Conservation (phyloP, 2,797 vertebrate species). For the Ptychadena robeensis region DNA sequence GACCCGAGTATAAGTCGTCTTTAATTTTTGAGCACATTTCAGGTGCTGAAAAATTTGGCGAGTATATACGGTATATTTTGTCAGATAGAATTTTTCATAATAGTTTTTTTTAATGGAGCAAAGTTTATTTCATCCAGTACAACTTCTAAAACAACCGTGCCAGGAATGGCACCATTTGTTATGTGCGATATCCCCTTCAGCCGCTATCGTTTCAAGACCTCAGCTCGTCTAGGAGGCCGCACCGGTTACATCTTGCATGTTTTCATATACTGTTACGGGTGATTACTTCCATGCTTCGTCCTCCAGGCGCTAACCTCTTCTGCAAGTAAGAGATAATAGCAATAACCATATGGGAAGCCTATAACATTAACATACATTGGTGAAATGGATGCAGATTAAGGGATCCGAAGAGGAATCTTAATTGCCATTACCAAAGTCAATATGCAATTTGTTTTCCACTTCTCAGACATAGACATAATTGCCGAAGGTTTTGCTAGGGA, state of each 20-base stretch:
- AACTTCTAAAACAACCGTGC: background rate
- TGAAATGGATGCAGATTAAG: slow-evolving; percentile 41
- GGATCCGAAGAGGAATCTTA: slow-evolving; percentile 45
- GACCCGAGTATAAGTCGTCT: too few species aligned
- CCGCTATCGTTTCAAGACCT: background rate
- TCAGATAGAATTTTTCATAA: too few species aligned
- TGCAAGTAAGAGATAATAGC: slow-evolving; percentile 46
- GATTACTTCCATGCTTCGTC: slow-evolving; percentile 29
- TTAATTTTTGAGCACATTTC: too few species aligned
- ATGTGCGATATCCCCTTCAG: background rate
- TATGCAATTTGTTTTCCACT: slow-evolving; percentile 54
- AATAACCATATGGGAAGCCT: slow-evolving; percentile 51
- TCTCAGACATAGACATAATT: slow-evolving; percentile 45
- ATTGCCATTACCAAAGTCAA: slow-evolving; percentile 50
- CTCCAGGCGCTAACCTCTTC: slow-evolving; percentile 39
- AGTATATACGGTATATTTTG: too few species aligned
- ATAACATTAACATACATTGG: slow-evolving; percentile 42
- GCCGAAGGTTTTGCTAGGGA: slow-evolving; percentile 20
- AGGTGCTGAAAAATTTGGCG: too few species aligned
- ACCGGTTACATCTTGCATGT: slow-evolving; percentile 11
- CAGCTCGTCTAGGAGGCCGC: background rate
- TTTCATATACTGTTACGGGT: slow-evolving; percentile 23
- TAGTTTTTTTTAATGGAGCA: background rate
- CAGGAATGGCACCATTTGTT: background rate
- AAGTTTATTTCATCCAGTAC: background rate